phyloP scores from a whole-genome alignment of 2,797 vertebrate species.

The Zalophus californianus region DNA sequence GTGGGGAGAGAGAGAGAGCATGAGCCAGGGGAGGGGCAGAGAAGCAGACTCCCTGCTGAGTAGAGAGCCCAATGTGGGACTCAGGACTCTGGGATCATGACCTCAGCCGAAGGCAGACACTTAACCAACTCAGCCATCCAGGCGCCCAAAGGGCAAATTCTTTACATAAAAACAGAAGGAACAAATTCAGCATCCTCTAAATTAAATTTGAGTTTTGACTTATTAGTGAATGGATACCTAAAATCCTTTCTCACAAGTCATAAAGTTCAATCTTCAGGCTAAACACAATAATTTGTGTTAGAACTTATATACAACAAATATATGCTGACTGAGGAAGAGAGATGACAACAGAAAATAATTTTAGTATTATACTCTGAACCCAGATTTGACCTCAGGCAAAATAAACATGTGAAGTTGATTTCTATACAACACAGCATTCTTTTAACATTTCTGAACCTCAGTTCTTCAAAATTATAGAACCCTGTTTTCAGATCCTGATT shows the following conservation, averaged over 20 bases:
- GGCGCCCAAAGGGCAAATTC: background rate
- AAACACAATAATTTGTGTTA: slow-evolving; percentile 41
- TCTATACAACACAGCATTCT: slow-evolving; percentile 46
- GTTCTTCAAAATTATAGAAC: slow-evolving; percentile 41
- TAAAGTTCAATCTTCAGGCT: slow-evolving; percentile 24
- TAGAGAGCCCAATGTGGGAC: too few species aligned
- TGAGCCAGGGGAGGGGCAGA: background rate
- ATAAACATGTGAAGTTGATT: background rate
- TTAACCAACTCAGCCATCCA: too few species aligned
- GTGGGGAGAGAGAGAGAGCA: too few species aligned
- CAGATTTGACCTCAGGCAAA: slow-evolving; percentile 22
- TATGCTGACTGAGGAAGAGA: background rate
- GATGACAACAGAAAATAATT: slow-evolving; percentile 53
- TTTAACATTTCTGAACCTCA: slow-evolving; percentile 51
- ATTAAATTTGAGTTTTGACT: slow-evolving; percentile 62
- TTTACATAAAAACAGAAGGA: slow-evolving; percentile 66
- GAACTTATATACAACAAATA: slow-evolving; percentile 47
- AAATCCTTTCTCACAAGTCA: slow-evolving; percentile 35
- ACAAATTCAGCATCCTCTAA: slow-evolving; percentile 64
- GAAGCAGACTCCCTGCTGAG: too few species aligned
- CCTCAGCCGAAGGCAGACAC: too few species aligned
- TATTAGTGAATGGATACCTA: slow-evolving; percentile 51
- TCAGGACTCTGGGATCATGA: too few species aligned
- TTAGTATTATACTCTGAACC: slow-evolving; percentile 27
- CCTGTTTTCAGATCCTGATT: slow-evolving; percentile 49